Conservation (phyloP, 1,140 invertebrate species). For the Steinernema khuongi region DNA sequence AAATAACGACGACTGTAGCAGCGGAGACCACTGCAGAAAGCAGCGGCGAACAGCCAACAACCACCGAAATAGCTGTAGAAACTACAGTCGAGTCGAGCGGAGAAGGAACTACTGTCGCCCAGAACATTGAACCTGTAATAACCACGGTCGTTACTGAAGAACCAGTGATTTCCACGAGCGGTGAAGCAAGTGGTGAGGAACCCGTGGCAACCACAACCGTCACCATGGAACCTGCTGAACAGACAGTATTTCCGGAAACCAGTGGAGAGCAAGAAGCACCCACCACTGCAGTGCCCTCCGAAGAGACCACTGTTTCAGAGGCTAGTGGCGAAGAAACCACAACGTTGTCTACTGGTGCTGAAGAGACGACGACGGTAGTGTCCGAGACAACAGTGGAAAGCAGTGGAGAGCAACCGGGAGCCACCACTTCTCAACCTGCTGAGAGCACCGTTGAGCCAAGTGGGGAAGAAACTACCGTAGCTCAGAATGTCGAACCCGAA, state of each 20-base stretch:
- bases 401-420: no score
- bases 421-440: neutral
- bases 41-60: constrained; percentile 19
- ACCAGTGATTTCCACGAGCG: neutral
- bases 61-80: constrained; percentile 1
- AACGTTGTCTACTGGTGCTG: neutral
- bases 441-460: neutral
- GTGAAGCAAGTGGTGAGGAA: neutral
- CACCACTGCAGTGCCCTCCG: neutral
- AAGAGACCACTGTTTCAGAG: neutral
- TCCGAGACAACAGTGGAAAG: no score
- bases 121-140: no score
- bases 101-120: no score
- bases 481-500: neutral
- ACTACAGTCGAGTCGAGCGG: no score
- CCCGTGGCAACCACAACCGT: no score
- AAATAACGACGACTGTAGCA: neutral
- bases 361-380: no score
- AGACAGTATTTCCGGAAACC: no score
- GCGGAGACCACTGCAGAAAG: constrained; percentile 1
- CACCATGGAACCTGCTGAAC: constrained; percentile 10
- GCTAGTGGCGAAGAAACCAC: neutral
- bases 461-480: constrained; percentile 4
- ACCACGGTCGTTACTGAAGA: constrained; percentile 9
- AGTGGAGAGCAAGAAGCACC: no score